Base-by-base conservation (phyloP, 1,140 invertebrate genomes). In the Spodoptera frugiperda region DNA sequence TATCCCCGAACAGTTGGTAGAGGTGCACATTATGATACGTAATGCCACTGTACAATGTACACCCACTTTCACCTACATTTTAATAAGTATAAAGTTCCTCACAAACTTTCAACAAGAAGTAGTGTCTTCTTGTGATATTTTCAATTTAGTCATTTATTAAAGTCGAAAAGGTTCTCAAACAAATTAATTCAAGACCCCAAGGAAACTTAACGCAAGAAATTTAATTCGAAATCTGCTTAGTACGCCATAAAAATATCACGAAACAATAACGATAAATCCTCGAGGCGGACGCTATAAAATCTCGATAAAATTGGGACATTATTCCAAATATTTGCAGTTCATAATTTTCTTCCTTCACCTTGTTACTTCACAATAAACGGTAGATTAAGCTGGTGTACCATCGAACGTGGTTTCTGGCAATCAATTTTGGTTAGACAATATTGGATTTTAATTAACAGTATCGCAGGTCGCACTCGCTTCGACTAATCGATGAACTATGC, bases 381-480 rank as follows among this genome's bases (percentile, higher is more conserved):
- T 80, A 87, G 82, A 89, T 89, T 89, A 89, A 87, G 83, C 83
- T 80, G 80, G 76, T 78, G 79, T 78, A 67, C 44, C 59, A 83
- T 78, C 76, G 78, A 83, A 80, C 84, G 81, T 82, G 84, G 89
- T 88, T 86, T 82, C 83, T 82, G 83, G 84, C 86, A 89, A 91
- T 91, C 87, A 90, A 91, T 91, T 89, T 90, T 86, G 86, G 89
- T 93, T 89, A 89, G 85, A 89, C 90, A 91, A 91, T 93, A 93
- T 91, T 93, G 89, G 87, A 89, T 91, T 93, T 91, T 89, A 93
- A 93, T 93, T 91, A 93, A 89, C 86, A 85, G 85, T 90, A 91
- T 84, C 84, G 84, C 80, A 82, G 82, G 75, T 78, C 65, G 68
- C 72, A 78, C 30, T 77, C 71, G 71, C 67, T 73, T 75, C 67